These are phyloP conservation scores for Microcebus ravelobensis DNA, from an alignment of 2,113 vertebrate genomes.

Conservation along the genomic window DNA sequence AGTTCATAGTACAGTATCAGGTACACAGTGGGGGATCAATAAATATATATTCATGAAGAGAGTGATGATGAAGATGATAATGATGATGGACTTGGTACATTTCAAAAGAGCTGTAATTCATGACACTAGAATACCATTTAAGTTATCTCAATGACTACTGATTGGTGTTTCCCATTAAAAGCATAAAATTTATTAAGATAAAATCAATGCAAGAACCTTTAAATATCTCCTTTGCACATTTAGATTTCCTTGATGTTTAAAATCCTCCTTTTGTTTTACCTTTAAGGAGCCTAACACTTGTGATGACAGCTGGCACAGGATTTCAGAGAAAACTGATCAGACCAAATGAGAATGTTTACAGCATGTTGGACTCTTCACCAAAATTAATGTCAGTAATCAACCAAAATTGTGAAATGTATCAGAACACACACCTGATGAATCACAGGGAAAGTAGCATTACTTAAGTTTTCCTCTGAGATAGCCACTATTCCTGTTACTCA, in stretches of 20 bases:
- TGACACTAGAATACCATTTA: not conserved
- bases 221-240: slow-evolving; percentile 20
- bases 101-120: not conserved
- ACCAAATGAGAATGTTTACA: slow-evolving; percentile 34
- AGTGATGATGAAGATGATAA: not conserved
- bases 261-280: not conserved
- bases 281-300: not conserved
- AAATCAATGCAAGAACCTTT: not conserved
- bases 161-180: not conserved
- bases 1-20: not conserved
- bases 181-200: slow-evolving; percentile 16
- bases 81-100: not conserved
- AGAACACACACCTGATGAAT: slow-evolving; percentile 1
- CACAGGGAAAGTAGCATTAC: not conserved
- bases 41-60: not conserved
- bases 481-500: not conserved
- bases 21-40: not conserved
- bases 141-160: not conserved
- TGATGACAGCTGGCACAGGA: slow-evolving; percentile 30
- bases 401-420: slow-evolving; percentile 43
- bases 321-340: slow-evolving; percentile 52
- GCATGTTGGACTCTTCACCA: not conserved
- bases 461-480: not conserved
- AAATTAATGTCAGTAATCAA: slow-evolving; percentile 11
- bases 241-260: slow-evolving; percentile 7